Evolutionary conservation across 2,888 invertebrate genomes (phyloP).

Genomic region (Glyphotaelius pellucidus): DNA sequence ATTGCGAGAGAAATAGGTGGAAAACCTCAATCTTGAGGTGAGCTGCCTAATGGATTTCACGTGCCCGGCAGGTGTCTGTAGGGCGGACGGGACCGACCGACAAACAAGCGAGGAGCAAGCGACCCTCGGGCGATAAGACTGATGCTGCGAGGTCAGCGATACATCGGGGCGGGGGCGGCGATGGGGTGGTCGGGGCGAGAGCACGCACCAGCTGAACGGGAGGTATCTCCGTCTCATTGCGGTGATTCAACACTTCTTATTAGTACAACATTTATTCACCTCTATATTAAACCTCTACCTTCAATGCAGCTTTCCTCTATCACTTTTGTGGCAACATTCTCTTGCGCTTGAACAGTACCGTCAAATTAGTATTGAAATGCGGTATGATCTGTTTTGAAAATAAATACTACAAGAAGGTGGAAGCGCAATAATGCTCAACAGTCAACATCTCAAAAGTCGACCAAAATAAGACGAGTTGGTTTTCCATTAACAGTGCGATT

Average conservation of each 20-base stretch:
- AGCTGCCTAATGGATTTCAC: slow-evolving; percentile 63
- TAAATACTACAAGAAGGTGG: no score
- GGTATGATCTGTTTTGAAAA: no score
- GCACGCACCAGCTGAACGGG: background rate
- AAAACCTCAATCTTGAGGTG: slow-evolving; percentile 28
- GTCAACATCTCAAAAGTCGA: no score
- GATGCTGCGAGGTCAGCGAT: slow-evolving; percentile 32
- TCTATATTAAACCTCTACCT: no score
- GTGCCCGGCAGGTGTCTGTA: slow-evolving; percentile 55
- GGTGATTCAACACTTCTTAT: background rate
- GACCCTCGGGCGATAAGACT: slow-evolving; percentile 9
- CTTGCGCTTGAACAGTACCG: no score
- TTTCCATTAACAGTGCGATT: no score
- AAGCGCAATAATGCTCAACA: no score
- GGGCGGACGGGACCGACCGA: slow-evolving; percentile 8
- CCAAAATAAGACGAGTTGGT: no score
- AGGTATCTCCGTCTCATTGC: background rate
- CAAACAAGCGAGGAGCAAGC: background rate
- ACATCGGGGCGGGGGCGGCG: background rate
- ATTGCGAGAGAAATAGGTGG: background rate
- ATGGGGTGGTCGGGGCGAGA: background rate
- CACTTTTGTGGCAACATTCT: no score
- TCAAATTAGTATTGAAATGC: no score
- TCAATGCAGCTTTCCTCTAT: no score
- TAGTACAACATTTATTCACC: no score